Evolutionary conservation across 2,113 vertebrate genomes (phyloP).

Genomic region (Stercorarius parasiticus): DNA sequence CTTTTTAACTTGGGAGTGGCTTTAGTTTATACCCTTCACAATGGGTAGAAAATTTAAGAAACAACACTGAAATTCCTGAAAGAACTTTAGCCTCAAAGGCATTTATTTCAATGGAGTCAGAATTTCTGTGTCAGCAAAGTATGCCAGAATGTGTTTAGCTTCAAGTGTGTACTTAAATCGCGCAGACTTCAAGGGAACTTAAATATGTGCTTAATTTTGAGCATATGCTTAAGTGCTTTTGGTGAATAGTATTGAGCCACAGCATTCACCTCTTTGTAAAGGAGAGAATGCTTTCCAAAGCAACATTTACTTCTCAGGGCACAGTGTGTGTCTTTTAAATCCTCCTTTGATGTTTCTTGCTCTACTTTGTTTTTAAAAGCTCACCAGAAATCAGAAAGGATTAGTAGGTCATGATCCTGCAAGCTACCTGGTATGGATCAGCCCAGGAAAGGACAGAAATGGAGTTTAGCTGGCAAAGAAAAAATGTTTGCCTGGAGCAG

Average conservation of each 20-base stretch:
- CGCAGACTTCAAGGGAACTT: conserved; percentile 57
- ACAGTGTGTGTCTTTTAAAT: conserved; percentile 45
- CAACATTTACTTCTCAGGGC: conserved; percentile 48
- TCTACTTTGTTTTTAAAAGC: conserved; percentile 62
- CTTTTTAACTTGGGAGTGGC: neutral
- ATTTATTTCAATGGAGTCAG: conserved; percentile 37
- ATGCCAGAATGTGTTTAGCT: conserved; percentile 40
- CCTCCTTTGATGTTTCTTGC: conserved; percentile 58
- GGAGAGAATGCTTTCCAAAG: conserved; percentile 46
- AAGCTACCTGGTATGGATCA: conserved; percentile 66
- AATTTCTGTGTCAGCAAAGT: conserved; percentile 46
- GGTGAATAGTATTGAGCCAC: conserved; percentile 7
- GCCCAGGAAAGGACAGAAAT: conserved; percentile 35
- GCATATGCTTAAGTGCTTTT: conserved; percentile 58
- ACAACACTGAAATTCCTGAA: conserved; percentile 1
- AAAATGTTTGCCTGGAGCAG: conserved; percentile 44
- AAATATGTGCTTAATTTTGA: conserved; percentile 44
- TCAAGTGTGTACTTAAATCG: conserved; percentile 37
- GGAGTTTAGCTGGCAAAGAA: conserved; percentile 13
- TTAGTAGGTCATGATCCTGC: conserved; percentile 64
- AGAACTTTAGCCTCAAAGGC: conserved; percentile 24
- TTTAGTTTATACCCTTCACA: neutral
- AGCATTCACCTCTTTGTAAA: conserved; percentile 2
- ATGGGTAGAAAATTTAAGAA: conserved; percentile 4
- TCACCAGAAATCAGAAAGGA: conserved; percentile 64